Conservation (phyloP, 2,113 vertebrate genomes). For the Bombycilla garrulus region DNA sequence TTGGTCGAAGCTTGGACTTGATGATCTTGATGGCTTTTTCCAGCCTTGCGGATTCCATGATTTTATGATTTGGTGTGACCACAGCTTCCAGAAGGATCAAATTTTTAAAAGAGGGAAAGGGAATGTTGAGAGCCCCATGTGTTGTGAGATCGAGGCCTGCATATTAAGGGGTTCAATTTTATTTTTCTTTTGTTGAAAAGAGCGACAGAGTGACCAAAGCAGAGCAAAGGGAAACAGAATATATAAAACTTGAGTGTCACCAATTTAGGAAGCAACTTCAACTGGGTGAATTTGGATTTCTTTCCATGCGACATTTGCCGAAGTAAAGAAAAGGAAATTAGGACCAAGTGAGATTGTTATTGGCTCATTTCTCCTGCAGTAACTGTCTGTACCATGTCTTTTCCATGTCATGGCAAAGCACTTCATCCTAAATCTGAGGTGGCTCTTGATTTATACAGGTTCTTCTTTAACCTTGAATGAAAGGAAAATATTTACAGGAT, state of each 20-base stretch:
- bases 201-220: neutral
- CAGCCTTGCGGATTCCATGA: fast-evolving
- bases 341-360: neutral
- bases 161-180: neutral
- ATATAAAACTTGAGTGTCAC: neutral
- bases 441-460: neutral
- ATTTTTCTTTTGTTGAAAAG: neutral
- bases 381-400: neutral
- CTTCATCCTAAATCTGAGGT: neutral
- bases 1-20: neutral
- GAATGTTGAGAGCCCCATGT: fast-evolving
- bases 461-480: neutral
- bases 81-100: neutral
- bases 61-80: neutral
- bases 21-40: neutral
- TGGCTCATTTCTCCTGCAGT: neutral
- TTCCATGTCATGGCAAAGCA: neutral
- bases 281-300: neutral
- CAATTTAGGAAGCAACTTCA: neutral
- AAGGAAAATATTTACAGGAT: neutral
- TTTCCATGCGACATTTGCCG: neutral
- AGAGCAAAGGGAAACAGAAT: neutral
- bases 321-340: neutral
- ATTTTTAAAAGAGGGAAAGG: neutral
- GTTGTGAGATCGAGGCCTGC: neutral